Percentiles rank a stretch among this genome's conserved stretches.
Conservation (phyloP, 2,797 vertebrate genomes). For the Acanthis flammea region DNA sequence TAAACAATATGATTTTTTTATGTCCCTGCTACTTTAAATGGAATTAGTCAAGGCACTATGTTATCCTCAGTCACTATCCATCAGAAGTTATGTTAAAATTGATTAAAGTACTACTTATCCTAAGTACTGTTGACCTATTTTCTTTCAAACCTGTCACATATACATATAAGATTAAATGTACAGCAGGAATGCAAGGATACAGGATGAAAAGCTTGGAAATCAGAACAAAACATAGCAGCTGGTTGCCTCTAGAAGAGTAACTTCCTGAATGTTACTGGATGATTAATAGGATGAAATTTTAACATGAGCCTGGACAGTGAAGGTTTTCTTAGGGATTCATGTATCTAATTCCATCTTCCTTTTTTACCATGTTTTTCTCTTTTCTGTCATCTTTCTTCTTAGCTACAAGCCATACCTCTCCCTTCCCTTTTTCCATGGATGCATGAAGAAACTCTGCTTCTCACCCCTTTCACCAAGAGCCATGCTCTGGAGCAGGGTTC, state of each 20-base stretch:
- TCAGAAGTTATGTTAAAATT: conserved; percentile 61
- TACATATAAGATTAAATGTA: conserved; percentile 34
- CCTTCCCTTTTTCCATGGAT: neutral
- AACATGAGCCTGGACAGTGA: neutral
- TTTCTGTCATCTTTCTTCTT: neutral
- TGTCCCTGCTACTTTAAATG: conserved; percentile 26
- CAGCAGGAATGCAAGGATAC: neutral
- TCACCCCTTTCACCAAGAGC: neutral
- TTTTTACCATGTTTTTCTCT: neutral
- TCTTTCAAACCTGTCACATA: conserved; percentile 46
- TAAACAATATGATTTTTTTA: conserved; percentile 27
- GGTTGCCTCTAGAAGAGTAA: neutral
- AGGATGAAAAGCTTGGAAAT: neutral
- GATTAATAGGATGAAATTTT: neutral
- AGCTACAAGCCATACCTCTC: neutral
- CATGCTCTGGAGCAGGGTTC: neutral
- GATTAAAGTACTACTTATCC: conserved; percentile 68
- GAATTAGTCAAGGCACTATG: conserved; percentile 43
- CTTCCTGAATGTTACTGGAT: neutral
- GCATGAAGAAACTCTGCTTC: neutral
- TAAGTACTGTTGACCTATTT: conserved; percentile 70
- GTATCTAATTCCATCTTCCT: neutral
- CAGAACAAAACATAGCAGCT: neutral
- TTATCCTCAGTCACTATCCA: conserved; percentile 41
- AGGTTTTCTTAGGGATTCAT: neutral